Base-by-base conservation (phyloP, 1,140 invertebrate genomes). In the Pseudomyrmex flavicornis region DNA sequence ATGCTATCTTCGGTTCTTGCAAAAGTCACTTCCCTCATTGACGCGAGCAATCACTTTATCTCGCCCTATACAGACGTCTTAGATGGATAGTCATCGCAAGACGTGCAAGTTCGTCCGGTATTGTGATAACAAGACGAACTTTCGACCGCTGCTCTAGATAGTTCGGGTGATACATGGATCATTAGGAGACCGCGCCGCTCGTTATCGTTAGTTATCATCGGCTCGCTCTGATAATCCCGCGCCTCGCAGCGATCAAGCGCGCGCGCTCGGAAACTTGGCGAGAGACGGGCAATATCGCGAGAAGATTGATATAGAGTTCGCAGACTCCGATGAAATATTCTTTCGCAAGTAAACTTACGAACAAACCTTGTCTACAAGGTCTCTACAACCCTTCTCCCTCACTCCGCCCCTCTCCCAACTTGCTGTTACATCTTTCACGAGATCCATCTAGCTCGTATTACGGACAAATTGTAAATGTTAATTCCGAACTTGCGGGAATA, bases 91-190 rank as follows among this genome's bases (percentile, higher is more conserved):
- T 80, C 82, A 65, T 88, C 86, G 5, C 35, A 88, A 69, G 20
- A 35, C 15, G 9, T 26, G 13, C 54, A 59, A 83, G 48, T 87
- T 87, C n/a, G 26, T 69, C 20, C 13, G 13, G 50, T 70, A 22
- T 66, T 8, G 15, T 46, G 85, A 88, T 88, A 88, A 88, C 85
- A 69, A 77, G 82, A 84, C 59, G 54, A 88, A 87, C 74, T 88
- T 88, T 87, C 82, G 69, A 8, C 56, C 73, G 74, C 59, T 76
- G 20, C 2, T 62, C 50, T 70, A 85, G 85, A 77, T 88, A 88
- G 70, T 70, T 65, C 48, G 50, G 50, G 44, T 76, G 85, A 88
- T 88, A 84, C 85, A 85, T 87, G 70, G 69, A 88, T 88, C 85
- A 88, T 88, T 87, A 88, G 59, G 76, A 69, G 79, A 58, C 46